A percentile compares a stretch with the other conserved stretches of the same genome.
Conservation (phyloP, 2,888 invertebrate species). For the Chironomus riparius region DNA sequence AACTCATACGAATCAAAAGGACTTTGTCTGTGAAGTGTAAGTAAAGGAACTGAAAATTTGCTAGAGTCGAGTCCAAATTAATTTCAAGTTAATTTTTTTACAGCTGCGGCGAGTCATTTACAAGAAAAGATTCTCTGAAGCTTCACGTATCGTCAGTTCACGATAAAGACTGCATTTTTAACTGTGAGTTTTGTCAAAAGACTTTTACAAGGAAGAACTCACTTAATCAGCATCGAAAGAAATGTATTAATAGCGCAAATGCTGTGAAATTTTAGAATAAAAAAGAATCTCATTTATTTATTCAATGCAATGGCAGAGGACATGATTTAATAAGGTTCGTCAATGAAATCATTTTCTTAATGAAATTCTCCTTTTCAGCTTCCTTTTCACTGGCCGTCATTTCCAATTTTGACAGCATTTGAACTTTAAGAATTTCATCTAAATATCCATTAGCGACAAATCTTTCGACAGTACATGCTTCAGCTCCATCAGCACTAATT, state of each 20-base stretch:
- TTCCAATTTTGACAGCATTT: neutral
- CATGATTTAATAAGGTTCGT: neutral
- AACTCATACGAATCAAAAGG: slow-evolving; percentile 54
- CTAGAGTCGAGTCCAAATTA: too few species aligned
- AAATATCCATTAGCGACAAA: slow-evolving; percentile 21
- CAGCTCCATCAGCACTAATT: neutral
- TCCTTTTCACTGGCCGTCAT: neutral
- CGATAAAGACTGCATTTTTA: slow-evolving; percentile 48
- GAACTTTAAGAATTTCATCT: slow-evolving; percentile 13
- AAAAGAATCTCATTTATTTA: too few species aligned
- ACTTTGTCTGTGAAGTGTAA: slow-evolving; percentile 49
- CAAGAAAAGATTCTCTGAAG: slow-evolving; percentile 49
- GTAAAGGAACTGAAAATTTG: neutral
- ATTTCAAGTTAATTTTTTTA: too few species aligned
- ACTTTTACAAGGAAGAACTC: neutral
- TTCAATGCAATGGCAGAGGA: neutral
- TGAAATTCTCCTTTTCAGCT: neutral
- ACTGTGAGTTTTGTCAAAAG: neutral
- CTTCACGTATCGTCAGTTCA: slow-evolving; percentile 49
- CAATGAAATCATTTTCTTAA: neutral
- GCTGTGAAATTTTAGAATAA: too few species aligned
- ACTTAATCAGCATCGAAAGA: neutral
- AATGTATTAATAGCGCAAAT: neutral
- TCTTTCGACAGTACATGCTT: neutral
- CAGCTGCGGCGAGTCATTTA: slow-evolving; percentile 50